Percentiles rank a stretch among this genome's conserved stretches.
These are phyloP conservation scores for Mactra quadrangularis DNA, from an alignment of 1,140 invertebrate species.

Conservation along the genomic window DNA sequence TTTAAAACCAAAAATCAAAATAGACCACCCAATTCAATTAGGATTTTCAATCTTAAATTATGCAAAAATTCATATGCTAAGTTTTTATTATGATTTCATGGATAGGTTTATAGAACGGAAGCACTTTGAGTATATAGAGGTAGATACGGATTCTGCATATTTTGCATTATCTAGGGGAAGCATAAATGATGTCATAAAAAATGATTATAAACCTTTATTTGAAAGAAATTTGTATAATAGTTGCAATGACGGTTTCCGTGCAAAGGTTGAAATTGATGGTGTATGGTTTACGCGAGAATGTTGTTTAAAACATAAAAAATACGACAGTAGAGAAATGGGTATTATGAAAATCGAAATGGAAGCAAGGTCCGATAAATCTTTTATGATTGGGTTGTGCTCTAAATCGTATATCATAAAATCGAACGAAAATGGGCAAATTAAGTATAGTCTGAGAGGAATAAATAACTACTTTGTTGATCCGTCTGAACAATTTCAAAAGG, in stretches of 20 bases:
- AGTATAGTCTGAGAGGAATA: no score
- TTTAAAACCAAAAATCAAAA: no score
- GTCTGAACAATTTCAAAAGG: background rate
- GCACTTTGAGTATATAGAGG: slow-evolving; percentile 8
- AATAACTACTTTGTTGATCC: slow-evolving; percentile 1
- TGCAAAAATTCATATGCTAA: no score
- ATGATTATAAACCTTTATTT: background rate
- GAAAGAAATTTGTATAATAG: background rate
- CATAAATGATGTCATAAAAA: background rate
- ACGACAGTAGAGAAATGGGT: no score
- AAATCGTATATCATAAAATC: slow-evolving; percentile 2
- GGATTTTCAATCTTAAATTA: no score
- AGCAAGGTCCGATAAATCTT: background rate
- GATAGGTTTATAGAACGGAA: background rate
- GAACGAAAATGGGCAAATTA: background rate
- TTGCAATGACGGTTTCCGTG: slow-evolving; percentile 1
- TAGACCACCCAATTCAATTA: no score
- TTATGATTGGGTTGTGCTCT: no score
- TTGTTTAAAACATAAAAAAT: slow-evolving; percentile 23
- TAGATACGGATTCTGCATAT: slow-evolving; percentile 16
- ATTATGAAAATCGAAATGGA: no score
- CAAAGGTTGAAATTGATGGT: slow-evolving; percentile 6
- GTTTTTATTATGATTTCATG: no score
- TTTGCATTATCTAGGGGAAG: slow-evolving; percentile 4
- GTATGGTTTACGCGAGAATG: no score